Base-by-base conservation (phyloP, 23 tunicate species). In the Phallusia fumigata region DNA sequence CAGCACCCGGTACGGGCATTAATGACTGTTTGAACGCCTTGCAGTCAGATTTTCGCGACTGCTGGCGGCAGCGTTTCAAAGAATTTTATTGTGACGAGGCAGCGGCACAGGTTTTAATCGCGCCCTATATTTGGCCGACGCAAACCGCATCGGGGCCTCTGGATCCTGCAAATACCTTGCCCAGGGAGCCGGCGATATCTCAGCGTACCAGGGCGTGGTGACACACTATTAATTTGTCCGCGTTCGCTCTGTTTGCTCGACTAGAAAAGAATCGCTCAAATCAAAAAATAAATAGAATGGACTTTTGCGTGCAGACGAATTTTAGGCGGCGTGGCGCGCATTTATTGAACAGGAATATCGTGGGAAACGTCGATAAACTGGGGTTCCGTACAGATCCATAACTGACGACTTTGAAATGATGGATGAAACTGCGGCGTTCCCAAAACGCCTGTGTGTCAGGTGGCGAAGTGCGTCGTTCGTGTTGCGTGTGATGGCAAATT, bases 121-220 rank as follows among this genome's bases (percentile, higher is more conserved):
- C 69, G 69, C 69, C 69, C 69, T 58, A 58, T 58, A 58, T 58
- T 58, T 24, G 69, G 28, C 26, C 69, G 28, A 58, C 69, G 69
- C 69, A 24, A 58, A 24, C 69, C 28, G 16, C 26, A 58, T 6
- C 69, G 69, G 28, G 69, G 69, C 69, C 69, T 58, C 69, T 22
- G 69, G 26, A 24, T 21, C 69, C 69, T 24, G 26, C 28, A 58
- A 58, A 58, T 22, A 58, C 69, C 28, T 24, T 21, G 69, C 16
- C 26, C 69, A 24, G 69, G 69, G 69, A 21, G 69, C 69, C 3
- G 69, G 69, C 28, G 5, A 40, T 40, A 40, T 40, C 47, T 40
- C 47, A 40, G 47, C 47, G 47, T 3, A 40, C 10, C 47, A 40
- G 69, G 69, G 69, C 69, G 69, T 24, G 69, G 69, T 58, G 69